Percentiles rank a stretch among this genome's conserved stretches.
phyloP scores from a whole-genome alignment of 2,113 vertebrate genomes.

The Podilymbus podiceps region DNA sequence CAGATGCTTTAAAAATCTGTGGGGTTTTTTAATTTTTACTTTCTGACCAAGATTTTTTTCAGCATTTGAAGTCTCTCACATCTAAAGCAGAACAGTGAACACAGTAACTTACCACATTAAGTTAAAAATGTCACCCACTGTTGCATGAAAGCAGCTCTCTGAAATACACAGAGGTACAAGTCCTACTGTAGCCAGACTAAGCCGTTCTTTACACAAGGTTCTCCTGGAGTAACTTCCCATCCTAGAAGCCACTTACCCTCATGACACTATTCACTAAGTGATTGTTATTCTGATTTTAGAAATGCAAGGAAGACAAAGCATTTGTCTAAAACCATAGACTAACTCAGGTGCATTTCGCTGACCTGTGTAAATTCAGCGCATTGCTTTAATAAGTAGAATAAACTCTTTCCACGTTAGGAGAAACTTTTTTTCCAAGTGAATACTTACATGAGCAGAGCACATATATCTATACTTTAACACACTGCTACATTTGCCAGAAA shows the following conservation, averaged over 20 bases:
- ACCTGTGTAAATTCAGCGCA: background rate
- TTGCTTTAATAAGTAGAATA: background rate
- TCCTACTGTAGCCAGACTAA: background rate
- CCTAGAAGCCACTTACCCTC: background rate
- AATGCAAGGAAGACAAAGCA: background rate
- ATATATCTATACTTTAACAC: background rate
- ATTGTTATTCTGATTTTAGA: constrained; percentile 9
- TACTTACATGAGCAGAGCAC: background rate
- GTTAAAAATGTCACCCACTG: background rate
- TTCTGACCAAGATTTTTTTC: background rate
- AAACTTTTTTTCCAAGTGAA: background rate
- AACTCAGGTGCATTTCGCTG: background rate
- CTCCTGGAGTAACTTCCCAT: background rate
- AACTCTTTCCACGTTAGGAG: background rate
- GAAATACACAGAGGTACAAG: background rate
- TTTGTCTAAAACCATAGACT: background rate
- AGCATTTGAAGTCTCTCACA: background rate
- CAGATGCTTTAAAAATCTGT: background rate
- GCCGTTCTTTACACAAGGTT: background rate
- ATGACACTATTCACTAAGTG: background rate
- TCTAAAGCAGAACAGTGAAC: background rate
- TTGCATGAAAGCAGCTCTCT: background rate
- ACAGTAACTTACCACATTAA: background rate
- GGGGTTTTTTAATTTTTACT: background rate
- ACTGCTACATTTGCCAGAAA: background rate